A percentile compares a stretch with the other conserved stretches of the same genome.
Evolutionary conservation across 2,797 vertebrate genomes (phyloP).

Genomic region (Pangasius macronema): DNA sequence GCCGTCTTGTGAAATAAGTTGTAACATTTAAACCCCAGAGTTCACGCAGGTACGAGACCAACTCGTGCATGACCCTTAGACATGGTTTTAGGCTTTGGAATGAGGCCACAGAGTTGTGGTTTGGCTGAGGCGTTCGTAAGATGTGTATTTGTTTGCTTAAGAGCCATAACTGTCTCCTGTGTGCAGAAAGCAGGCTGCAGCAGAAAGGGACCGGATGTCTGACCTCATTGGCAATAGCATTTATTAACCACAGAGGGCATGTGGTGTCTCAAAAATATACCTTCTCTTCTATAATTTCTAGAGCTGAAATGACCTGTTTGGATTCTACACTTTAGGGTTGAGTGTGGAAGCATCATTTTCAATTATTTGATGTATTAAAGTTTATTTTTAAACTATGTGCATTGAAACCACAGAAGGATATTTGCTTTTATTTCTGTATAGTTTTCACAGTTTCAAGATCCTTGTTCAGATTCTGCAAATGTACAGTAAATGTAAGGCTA

Average conservation of each 20-base stretch:
- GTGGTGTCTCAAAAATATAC: background rate
- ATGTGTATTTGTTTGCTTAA: constrained; percentile 49
- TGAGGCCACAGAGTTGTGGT: constrained; percentile 39
- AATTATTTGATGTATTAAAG: background rate
- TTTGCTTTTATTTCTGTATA: background rate
- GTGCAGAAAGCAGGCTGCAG: constrained; percentile 47
- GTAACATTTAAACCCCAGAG: constrained; percentile 40
- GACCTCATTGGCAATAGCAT: constrained; percentile 36
- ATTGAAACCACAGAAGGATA: background rate
- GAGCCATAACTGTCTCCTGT: constrained; percentile 50
- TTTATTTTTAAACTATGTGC: background rate
- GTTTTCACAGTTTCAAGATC: background rate
- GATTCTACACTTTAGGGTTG: background rate
- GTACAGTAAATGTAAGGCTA: background rate
- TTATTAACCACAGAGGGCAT: constrained; percentile 20
- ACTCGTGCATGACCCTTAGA: constrained; percentile 26
- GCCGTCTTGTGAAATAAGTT: constrained; percentile 23
- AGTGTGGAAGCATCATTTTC: background rate
- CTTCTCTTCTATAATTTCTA: background rate
- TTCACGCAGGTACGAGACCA: constrained; percentile 38
- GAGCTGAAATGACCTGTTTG: background rate
- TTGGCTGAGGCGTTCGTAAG: constrained; percentile 37
- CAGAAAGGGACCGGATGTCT: constrained; percentile 31
- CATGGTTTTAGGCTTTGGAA: constrained; percentile 40
- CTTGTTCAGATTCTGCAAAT: background rate